Conservation (phyloP, 2,888 invertebrate species). For the Ernsta delagoae region DNA sequence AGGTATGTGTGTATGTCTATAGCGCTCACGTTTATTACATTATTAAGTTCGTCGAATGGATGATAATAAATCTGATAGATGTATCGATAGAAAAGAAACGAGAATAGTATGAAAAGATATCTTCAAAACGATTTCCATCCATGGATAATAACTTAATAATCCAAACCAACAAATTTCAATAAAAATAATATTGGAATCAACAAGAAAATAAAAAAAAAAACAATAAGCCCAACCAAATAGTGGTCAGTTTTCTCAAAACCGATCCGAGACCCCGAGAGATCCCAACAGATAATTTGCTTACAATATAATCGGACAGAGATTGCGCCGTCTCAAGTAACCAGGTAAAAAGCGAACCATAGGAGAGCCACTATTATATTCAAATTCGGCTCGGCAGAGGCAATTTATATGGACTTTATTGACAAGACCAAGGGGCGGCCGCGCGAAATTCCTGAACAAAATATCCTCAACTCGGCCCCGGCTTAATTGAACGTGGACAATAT, state of each 20-base stretch:
- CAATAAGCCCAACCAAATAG: conserved; percentile 10
- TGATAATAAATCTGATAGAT: no score
- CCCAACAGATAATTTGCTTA: conserved; percentile 83
- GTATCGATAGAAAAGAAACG: neutral
- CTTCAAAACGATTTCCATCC: neutral
- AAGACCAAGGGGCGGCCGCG: conserved; percentile 69
- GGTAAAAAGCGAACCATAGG: conserved; percentile 75
- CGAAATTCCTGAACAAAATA: conserved; percentile 76
- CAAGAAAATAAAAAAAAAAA: conserved; percentile 7
- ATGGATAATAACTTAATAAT: conserved; percentile 44
- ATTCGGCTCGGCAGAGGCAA: conserved; percentile 79
- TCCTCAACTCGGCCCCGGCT: conserved; percentile 60
- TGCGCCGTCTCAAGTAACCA: conserved; percentile 72
- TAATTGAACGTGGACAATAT: conserved; percentile 80
- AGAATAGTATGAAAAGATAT: no score
- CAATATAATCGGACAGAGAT: conserved; percentile 83
- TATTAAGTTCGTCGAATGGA: no score
- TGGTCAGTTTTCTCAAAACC: conserved; percentile 47
- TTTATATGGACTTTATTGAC: conserved; percentile 84
- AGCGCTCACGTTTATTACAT: no score
- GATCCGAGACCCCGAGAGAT: conserved; percentile 74
- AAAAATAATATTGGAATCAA: conserved; percentile 47
- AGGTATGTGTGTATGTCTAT: no score
- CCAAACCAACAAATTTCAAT: conserved; percentile 43
- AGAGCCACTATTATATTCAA: conserved; percentile 82